A percentile compares a stretch with the other conserved stretches of the same genome.
phyloP scores from a whole-genome alignment of 2,797 vertebrate species.

The Rhynchotus rufescens region DNA sequence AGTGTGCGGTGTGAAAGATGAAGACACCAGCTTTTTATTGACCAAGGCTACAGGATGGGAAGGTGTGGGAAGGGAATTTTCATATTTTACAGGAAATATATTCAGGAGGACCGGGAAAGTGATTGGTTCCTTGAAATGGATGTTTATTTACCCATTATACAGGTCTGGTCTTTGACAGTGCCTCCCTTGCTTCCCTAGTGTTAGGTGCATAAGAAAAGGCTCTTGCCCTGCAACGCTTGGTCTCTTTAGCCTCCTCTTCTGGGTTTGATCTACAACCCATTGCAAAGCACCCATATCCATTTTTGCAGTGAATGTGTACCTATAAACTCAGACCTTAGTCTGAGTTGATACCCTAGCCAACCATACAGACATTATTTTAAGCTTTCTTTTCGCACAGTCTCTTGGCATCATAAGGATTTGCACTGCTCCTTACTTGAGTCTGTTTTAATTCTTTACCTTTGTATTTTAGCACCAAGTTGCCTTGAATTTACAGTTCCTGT shows the following conservation, averaged over 20 bases:
- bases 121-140: background rate
- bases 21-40: accelerated
- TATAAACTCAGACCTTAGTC: background rate
- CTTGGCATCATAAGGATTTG: conserved; percentile 24
- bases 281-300: background rate
- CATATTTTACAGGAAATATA: background rate
- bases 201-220: background rate
- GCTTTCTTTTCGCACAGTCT: conserved; percentile 48
- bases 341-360: conserved; percentile 21
- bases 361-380: conserved; percentile 8
- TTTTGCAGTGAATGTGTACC: background rate
- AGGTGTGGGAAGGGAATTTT: background rate
- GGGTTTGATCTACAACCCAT: background rate
- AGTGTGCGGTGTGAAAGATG: background rate
- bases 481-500: conserved; percentile 69
- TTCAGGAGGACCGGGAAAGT: background rate
- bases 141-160: background rate
- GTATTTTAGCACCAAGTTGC: conserved; percentile 57
- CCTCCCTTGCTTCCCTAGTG: background rate
- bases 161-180: background rate
- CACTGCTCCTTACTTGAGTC: conserved; percentile 21
- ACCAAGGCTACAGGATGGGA: accelerated
- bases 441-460: conserved; percentile 61
- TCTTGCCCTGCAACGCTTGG: background rate
- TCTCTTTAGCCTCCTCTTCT: background rate